These are phyloP conservation scores for Dryobotodes eremita DNA, from an alignment of 2,888 invertebrate genomes.

Conservation along the genomic window DNA sequence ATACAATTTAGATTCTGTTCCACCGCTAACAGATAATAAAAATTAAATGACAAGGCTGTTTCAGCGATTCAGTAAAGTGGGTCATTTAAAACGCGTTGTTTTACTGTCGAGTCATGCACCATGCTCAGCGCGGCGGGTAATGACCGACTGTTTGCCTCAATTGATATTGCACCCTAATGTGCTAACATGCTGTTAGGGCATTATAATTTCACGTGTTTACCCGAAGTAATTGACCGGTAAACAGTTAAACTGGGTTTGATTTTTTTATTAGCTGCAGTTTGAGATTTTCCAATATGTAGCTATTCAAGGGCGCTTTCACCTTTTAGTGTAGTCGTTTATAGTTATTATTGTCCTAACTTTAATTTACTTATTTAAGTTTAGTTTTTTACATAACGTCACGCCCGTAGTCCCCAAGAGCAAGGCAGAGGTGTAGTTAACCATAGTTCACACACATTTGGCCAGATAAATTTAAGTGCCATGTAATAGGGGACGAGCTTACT, in stretches of 20 bases:
- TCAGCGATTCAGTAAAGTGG: conserved; percentile 21
- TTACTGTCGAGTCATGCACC: conserved; percentile 26
- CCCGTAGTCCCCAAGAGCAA: too few species aligned
- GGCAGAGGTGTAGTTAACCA: not conserved
- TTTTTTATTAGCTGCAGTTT: conserved; percentile 16
- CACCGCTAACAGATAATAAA: not conserved
- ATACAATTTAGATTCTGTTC: not conserved
- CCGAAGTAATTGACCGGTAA: conserved; percentile 12
- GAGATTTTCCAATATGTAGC: not conserved
- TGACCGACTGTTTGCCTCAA: conserved; percentile 14
- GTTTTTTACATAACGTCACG: not conserved
- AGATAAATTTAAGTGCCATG: not conserved
- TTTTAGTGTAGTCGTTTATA: not conserved
- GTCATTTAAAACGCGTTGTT: conserved; percentile 13
- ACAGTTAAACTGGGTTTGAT: not conserved
- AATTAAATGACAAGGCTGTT: conserved; percentile 24
- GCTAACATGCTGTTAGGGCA: conserved; percentile 36
- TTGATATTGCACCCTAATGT: conserved; percentile 44
- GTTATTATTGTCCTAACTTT: not conserved
- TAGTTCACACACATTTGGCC: not conserved
- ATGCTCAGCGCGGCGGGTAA: conserved; percentile 28
- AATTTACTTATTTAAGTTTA: not conserved
- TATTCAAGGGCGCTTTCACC: not conserved
- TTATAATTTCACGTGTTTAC: conserved; percentile 35
- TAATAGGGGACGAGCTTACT: not conserved